phyloP scores from a whole-genome alignment of 2,888 invertebrate species.

The Altica lythri region DNA sequence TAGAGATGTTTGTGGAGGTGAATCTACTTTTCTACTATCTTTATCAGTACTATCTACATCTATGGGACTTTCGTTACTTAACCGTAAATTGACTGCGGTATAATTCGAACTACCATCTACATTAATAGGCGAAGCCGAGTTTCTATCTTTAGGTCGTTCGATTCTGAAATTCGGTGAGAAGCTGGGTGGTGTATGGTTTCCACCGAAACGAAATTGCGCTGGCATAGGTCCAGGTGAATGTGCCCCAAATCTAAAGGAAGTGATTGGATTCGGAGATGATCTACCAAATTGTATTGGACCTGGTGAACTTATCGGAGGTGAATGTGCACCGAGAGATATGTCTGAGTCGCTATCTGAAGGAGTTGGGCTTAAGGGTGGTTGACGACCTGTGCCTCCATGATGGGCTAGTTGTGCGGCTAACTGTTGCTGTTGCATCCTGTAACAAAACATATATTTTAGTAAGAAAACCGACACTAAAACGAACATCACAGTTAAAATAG shows the following conservation, averaged over 20 bases:
- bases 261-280: constrained; percentile 51
- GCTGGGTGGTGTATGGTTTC: constrained; percentile 47
- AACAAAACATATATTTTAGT: constrained; percentile 38
- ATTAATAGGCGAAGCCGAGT: constrained; percentile 48
- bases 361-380: constrained; percentile 53
- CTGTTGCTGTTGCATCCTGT: constrained; percentile 58
- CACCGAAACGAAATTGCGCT: constrained; percentile 54
- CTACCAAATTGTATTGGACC: constrained; percentile 51
- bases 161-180: constrained; percentile 48
- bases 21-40: constrained; percentile 46
- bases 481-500: too few relatives aligned
- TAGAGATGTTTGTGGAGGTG: constrained; percentile 42
- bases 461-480: too few relatives aligned
- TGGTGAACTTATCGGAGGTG: constrained; percentile 54
- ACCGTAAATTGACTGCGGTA: constrained; percentile 44
- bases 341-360: constrained; percentile 58
- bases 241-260: constrained; percentile 56
- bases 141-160: constrained; percentile 41
- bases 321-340: constrained; percentile 57
- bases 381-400: constrained; percentile 46
- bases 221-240: constrained; percentile 59
- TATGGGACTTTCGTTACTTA: constrained; percentile 49
- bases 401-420: constrained; percentile 55
- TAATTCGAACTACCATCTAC: constrained; percentile 43
- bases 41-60: constrained; percentile 49